Conservation (phyloP, 2,888 invertebrate genomes). For the Tanypteryx hageni region DNA sequence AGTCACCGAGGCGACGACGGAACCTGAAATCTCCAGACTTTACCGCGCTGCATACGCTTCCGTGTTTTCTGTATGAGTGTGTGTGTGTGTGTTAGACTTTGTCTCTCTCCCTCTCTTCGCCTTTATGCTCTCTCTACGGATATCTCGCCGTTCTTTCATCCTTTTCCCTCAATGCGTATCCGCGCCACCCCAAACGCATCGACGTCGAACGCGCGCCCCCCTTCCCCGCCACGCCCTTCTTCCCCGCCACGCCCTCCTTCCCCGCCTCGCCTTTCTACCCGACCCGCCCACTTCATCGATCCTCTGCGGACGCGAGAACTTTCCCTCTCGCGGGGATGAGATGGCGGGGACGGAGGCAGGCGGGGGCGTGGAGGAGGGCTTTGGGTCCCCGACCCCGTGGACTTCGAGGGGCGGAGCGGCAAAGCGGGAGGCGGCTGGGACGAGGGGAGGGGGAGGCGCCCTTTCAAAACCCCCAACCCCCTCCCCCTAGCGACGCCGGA, state of each 20-base stretch:
- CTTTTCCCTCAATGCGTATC: too few species aligned
- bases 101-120: too few species aligned
- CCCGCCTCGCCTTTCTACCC: neutral
- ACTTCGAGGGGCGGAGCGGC: neutral
- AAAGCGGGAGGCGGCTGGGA: too few species aligned
- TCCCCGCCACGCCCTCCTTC: neutral
- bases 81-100: too few species aligned
- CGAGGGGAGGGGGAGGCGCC: too few species aligned
- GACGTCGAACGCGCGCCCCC: neutral
- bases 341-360: too few species aligned
- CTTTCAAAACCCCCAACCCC: neutral
- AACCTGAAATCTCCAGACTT: slow-evolving; percentile 3
- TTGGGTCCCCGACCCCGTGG: neutral
- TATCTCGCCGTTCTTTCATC: too few species aligned
- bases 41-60: neutral
- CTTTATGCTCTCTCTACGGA: too few species aligned
- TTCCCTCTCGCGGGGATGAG: neutral
- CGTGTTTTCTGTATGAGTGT: neutral
- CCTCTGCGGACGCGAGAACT: neutral
- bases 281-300: slow-evolving; percentile 4
- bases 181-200: neutral
- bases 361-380: neutral
- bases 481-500: neutral
- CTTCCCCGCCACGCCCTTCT: neutral
- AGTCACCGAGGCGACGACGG: slow-evolving; percentile 12